Evolutionary conservation across 2,888 invertebrate genomes (phyloP).

Genomic region (Ganaspis brasiliensis): DNA sequence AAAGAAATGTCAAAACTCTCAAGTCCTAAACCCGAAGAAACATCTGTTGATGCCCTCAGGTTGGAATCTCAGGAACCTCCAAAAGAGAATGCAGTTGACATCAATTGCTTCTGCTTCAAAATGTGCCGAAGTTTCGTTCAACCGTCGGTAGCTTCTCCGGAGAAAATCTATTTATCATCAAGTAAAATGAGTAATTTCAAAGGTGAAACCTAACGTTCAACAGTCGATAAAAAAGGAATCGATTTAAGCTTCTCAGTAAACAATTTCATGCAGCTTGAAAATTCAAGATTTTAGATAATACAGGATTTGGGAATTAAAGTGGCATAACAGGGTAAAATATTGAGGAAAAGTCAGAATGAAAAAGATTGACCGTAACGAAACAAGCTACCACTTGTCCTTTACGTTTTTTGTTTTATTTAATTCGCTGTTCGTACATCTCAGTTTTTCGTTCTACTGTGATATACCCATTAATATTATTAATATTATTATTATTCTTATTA

Average conservation of each 20-base stretch:
- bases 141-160: constrained; percentile 38
- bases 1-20: neutral
- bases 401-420: constrained; percentile 72
- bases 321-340: constrained; percentile 1
- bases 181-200: constrained; percentile 4
- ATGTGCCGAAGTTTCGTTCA: constrained; percentile 64
- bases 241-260: constrained; percentile 2
- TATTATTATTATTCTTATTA: neutral
- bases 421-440: constrained; percentile 75
- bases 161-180: constrained; percentile 48
- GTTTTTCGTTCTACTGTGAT: constrained; percentile 69
- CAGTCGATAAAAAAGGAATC: constrained; percentile 43
- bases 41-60: constrained; percentile 23
- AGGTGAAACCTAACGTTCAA: constrained; percentile 18
- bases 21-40: neutral
- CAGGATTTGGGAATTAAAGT: too few relatives aligned
- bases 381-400: constrained; percentile 57
- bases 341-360: constrained; percentile 38
- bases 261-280: neutral
- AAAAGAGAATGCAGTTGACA: constrained; percentile 16
- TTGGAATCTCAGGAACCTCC: constrained; percentile 11
- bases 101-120: constrained; percentile 68
- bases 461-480: constrained; percentile 50
- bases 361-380: constrained; percentile 41
- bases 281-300: too few relatives aligned